Evolutionary conservation across 2,888 invertebrate genomes (phyloP).

Genomic region (Andricus quercusramuli): DNA sequence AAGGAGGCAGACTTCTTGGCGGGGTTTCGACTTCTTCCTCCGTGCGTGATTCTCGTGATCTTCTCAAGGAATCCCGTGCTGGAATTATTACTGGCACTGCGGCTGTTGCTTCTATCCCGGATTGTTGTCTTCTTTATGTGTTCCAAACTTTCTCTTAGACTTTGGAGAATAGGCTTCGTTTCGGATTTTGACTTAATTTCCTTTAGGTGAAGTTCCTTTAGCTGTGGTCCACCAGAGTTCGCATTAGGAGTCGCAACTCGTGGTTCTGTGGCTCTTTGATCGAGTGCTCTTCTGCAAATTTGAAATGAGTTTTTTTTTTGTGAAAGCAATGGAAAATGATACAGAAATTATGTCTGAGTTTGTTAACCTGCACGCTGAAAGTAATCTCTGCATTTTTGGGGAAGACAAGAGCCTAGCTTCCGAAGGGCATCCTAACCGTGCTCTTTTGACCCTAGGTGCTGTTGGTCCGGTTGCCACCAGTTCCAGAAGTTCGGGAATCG

Average conservation of each 20-base stretch:
- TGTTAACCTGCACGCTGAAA: constrained; percentile 77
- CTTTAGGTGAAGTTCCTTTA: constrained; percentile 72
- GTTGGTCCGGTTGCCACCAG: constrained; percentile 75
- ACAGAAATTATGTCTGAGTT: no score
- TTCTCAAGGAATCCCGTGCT: constrained; percentile 69
- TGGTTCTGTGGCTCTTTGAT: constrained; percentile 74
- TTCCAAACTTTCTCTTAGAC: constrained; percentile 72
- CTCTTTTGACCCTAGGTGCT: constrained; percentile 73
- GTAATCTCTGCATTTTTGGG: constrained; percentile 78
- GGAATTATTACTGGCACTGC: constrained; percentile 60
- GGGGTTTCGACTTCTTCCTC: constrained; percentile 72
- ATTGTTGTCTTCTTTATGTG: constrained; percentile 75
- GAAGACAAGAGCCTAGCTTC: constrained; percentile 77
- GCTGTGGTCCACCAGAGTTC: constrained; percentile 60
- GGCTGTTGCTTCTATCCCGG: constrained; percentile 69
- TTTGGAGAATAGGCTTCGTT: constrained; percentile 73
- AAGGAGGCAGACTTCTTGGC: constrained; percentile 76
- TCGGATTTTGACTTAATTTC: constrained; percentile 74
- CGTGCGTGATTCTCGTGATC: constrained; percentile 74
- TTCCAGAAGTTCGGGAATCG: constrained; percentile 73
- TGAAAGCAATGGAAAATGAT: no score
- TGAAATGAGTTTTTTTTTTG: not conserved
- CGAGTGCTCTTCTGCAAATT: constrained; percentile 72
- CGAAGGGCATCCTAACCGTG: constrained; percentile 74
- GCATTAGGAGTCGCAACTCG: constrained; percentile 72